Evolutionary conservation across 2,113 vertebrate species (phyloP).

Genomic region (Struthio camelus): DNA sequence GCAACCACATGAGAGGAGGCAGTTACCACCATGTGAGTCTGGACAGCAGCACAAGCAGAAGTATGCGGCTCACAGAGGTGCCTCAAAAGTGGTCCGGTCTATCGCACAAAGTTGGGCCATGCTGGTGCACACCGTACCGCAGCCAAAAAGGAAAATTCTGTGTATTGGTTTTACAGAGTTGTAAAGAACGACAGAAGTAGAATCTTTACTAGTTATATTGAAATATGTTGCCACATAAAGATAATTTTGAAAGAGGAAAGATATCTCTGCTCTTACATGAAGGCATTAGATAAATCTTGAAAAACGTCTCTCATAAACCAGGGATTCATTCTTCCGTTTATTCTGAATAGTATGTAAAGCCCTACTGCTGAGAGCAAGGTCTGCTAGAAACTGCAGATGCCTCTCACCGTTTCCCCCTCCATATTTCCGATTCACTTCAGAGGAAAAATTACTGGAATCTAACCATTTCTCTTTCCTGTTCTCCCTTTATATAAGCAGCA

Average conservation of each 20-base stretch:
- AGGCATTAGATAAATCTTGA: not conserved
- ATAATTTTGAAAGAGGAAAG: not conserved
- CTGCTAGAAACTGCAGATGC: not conserved
- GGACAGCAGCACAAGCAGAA: not conserved
- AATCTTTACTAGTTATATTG: not conserved
- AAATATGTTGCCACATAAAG: not conserved
- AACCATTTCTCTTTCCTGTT: not conserved
- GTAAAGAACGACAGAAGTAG: not conserved
- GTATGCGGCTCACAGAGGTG: not conserved
- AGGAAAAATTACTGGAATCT: not conserved
- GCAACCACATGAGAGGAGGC: not conserved
- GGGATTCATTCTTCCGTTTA: not conserved
- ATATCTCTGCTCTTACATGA: not conserved
- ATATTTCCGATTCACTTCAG: not conserved
- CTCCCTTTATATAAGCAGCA: not conserved
- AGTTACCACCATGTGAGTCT: not conserved
- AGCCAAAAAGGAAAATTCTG: not conserved
- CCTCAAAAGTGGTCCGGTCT: not conserved
- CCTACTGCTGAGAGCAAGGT: not conserved
- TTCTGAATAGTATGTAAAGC: not conserved
- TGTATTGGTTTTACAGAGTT: not conserved
- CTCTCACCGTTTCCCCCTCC: not conserved
- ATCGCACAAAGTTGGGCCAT: not conserved
- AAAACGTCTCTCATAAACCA: not conserved
- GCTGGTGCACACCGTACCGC: fast-evolving